phyloP scores from a whole-genome alignment of 2,113 vertebrate genomes.

The Vulpes ferrilata region DNA sequence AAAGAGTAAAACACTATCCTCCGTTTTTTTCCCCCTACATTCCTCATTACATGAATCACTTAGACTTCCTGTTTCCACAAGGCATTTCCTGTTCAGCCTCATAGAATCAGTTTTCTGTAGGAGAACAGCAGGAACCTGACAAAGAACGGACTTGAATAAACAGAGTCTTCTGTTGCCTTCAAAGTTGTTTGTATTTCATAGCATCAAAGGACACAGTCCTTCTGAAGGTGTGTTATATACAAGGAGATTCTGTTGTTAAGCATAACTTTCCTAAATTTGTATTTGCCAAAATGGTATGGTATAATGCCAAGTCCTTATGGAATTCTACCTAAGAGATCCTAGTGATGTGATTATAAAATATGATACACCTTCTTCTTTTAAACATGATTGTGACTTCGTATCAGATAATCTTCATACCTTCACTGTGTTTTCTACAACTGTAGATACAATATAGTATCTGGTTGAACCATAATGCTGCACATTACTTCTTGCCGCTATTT shows the following conservation, averaged over 20 bases:
- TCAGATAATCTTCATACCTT: slow-evolving; percentile 22
- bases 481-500: slow-evolving; percentile 65
- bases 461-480: slow-evolving; percentile 68
- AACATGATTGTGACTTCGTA: slow-evolving; percentile 50
- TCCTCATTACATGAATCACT: slow-evolving; percentile 97
- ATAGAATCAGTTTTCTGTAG: slow-evolving; percentile 90
- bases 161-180: slow-evolving; percentile 83
- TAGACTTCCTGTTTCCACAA: slow-evolving; percentile 97
- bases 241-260: neutral
- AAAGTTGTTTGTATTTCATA: slow-evolving; percentile 63
- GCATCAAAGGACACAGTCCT: slow-evolving; percentile 60
- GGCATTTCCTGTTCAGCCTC: slow-evolving; percentile 96
- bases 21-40: slow-evolving; percentile 86
- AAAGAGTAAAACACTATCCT: slow-evolving; percentile 85
- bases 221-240: slow-evolving; percentile 66
- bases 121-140: slow-evolving; percentile 92
- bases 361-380: slow-evolving; percentile 64
- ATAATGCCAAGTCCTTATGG: neutral
- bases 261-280: neutral
- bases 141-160: slow-evolving; percentile 92
- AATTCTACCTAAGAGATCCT: slow-evolving; percentile 45
- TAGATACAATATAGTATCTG: slow-evolving; percentile 64
- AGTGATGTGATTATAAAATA: neutral
- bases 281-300: slow-evolving; percentile 31
- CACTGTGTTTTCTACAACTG: slow-evolving; percentile 56